These are phyloP conservation scores for Lepidostoma basale DNA, from an alignment of 1,140 invertebrate species.

Conservation along the genomic window DNA sequence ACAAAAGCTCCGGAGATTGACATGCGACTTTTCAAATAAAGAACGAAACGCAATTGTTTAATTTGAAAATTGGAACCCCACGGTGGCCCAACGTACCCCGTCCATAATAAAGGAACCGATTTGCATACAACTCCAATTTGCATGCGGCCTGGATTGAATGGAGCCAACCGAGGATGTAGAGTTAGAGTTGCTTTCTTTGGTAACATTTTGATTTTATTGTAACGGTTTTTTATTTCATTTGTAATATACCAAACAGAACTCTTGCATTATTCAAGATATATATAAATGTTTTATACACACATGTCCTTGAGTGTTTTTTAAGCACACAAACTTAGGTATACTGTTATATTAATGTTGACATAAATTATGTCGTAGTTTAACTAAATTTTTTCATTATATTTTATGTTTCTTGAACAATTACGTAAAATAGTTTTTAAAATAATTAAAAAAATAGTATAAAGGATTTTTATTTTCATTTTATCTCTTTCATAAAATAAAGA, in stretches of 20 bases:
- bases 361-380: too few species aligned
- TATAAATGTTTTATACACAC: too few species aligned
- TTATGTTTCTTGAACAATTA: too few species aligned
- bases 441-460: too few species aligned
- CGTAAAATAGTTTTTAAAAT: too few species aligned
- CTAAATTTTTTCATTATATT: too few species aligned
- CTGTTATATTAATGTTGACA: too few species aligned
- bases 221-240: background rate
- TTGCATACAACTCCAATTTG: conserved; percentile 25
- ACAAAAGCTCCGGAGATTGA: conserved; percentile 31
- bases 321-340: too few species aligned
- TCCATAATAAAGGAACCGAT: conserved; percentile 1
- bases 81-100: background rate
- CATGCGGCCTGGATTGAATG: conserved; percentile 19
- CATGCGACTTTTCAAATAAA: conserved; percentile 25
- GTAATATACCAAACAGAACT: background rate
- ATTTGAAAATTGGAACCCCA: conserved; percentile 39
- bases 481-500: too few species aligned
- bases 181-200: conserved; percentile 1
- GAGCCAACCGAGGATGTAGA: background rate
- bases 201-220: background rate
- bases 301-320: too few species aligned
- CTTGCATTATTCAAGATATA: background rate
- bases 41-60: conserved; percentile 36
- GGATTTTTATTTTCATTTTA: too few species aligned